phyloP scores from a whole-genome alignment of 2,113 vertebrate species.

The Lepisosteus osseus region DNA sequence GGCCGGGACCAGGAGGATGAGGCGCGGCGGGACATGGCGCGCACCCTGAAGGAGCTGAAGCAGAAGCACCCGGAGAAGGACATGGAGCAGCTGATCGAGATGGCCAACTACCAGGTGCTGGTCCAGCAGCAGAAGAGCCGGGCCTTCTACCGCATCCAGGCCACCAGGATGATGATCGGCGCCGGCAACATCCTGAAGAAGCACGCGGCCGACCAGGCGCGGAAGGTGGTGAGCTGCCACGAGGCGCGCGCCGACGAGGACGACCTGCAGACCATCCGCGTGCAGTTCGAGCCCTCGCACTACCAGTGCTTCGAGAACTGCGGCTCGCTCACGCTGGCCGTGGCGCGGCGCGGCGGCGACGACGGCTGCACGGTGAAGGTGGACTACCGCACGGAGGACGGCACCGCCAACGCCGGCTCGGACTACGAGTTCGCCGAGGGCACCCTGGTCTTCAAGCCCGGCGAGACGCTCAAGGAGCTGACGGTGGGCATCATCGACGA shows the following conservation, averaged over 20 bases:
- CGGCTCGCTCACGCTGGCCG: constrained; percentile 69
- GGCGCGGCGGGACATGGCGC: constrained; percentile 71
- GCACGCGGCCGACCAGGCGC: constrained; percentile 77
- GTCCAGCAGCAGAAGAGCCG: constrained; percentile 80
- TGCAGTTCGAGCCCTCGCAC: constrained; percentile 73
- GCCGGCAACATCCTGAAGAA: constrained; percentile 80
- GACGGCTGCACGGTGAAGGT: constrained; percentile 70
- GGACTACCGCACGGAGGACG: constrained; percentile 78
- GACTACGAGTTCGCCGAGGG: constrained; percentile 80
- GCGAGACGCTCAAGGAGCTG: constrained; percentile 72
- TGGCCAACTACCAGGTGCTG: constrained; percentile 79
- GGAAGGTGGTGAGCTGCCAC: constrained; percentile 73
- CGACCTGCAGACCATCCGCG: constrained; percentile 68
- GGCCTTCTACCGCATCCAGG: constrained; percentile 81
- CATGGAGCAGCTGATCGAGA: constrained; percentile 79
- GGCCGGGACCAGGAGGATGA: constrained; percentile 69
- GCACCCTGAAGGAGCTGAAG: constrained; percentile 72
- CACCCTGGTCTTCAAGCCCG: constrained; percentile 73
- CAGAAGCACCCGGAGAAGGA: constrained; percentile 78
- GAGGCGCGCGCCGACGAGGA: constrained; percentile 69
- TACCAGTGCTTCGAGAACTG: constrained; percentile 85
- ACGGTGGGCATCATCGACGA: constrained; percentile 77
- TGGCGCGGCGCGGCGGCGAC: constrained; percentile 67
- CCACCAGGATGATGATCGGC: constrained; percentile 82
- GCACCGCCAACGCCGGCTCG: constrained; percentile 75